Evolutionary conservation across 2,888 invertebrate genomes (phyloP).

Genomic region (Aspidapion aeneum): DNA sequence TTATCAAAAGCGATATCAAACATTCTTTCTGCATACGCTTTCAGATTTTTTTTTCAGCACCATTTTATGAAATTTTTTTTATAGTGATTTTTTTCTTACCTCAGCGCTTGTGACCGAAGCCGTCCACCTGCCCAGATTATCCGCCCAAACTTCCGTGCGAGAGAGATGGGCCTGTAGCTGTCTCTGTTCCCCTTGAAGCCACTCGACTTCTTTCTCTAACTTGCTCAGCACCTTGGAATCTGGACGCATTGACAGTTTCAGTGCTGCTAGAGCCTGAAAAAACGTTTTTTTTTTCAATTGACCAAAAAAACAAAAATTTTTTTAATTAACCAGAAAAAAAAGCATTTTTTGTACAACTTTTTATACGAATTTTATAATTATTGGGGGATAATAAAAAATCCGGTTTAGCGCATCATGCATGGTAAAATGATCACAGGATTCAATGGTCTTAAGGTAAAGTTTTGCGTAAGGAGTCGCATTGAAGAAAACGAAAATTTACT

Average conservation of each 20-base stretch:
- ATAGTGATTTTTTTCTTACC: too few species aligned
- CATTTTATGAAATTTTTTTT: too few species aligned
- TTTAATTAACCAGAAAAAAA: not conserved
- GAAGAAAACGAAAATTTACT: too few species aligned
- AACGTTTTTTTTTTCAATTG: too few species aligned
- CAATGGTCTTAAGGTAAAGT: too few species aligned
- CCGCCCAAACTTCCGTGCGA: constrained; percentile 87
- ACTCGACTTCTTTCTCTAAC: constrained; percentile 80
- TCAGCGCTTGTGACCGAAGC: constrained; percentile 82
- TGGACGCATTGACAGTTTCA: constrained; percentile 76
- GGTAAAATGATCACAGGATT: too few species aligned
- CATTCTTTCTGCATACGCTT: too few species aligned
- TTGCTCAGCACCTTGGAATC: constrained; percentile 77
- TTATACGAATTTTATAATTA: not conserved
- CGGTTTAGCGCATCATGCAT: too few species aligned
- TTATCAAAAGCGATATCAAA: too few species aligned
- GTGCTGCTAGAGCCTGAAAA: constrained; percentile 71
- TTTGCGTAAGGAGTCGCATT: too few species aligned
- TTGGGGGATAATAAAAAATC: not conserved
- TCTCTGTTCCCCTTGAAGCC: constrained; percentile 74
- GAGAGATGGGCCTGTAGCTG: constrained; percentile 80
- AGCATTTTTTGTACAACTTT: too few species aligned
- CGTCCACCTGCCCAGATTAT: constrained; percentile 84
- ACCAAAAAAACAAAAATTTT: not conserved
- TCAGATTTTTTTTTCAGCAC: too few species aligned